Evolutionary conservation across 2,797 vertebrate species (phyloP).

Genomic region (Danio jaintianensis): DNA sequence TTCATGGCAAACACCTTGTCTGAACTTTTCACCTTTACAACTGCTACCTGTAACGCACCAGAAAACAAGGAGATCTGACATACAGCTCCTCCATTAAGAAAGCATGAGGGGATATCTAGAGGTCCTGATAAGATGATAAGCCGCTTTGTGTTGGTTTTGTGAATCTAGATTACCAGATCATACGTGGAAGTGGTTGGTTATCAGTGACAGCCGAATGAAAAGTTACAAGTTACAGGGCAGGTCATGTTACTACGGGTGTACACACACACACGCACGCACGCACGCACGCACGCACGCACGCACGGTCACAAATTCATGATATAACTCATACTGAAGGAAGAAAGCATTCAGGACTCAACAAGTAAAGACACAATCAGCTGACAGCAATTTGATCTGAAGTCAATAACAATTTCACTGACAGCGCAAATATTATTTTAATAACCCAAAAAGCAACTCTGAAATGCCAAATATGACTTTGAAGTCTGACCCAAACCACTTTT

Average conservation of each 20-base stretch:
- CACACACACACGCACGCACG: background rate
- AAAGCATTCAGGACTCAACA: slow-evolving; percentile 17
- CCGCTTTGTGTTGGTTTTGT: background rate
- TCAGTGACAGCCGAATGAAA: slow-evolving; percentile 27
- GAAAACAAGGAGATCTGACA: slow-evolving; percentile 28
- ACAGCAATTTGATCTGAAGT: background rate
- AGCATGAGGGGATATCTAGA: background rate
- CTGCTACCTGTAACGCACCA: slow-evolving; percentile 86
- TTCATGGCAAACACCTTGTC: slow-evolving; percentile 99
- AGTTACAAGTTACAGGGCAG: slow-evolving; percentile 21
- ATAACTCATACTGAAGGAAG: background rate
- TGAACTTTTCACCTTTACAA: slow-evolving; percentile 96
- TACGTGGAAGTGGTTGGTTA: slow-evolving; percentile 20
- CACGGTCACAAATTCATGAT: background rate
- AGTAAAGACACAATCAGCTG: slow-evolving; percentile 6
- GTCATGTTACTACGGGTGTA: slow-evolving; percentile 27
- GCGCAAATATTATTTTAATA: background rate
- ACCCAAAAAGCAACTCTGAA: background rate
- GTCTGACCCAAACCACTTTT: background rate
- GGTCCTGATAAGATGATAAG: slow-evolving; percentile 24
- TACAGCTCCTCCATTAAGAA: background rate
- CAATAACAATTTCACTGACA: slow-evolving; percentile 6
- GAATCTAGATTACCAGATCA: slow-evolving; percentile 33
- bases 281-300: no score
- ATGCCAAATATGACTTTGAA: slow-evolving; percentile 1